These are phyloP conservation scores for Trissolcus basalis DNA, from an alignment of 1,140 invertebrate species.

Conservation along the genomic window DNA sequence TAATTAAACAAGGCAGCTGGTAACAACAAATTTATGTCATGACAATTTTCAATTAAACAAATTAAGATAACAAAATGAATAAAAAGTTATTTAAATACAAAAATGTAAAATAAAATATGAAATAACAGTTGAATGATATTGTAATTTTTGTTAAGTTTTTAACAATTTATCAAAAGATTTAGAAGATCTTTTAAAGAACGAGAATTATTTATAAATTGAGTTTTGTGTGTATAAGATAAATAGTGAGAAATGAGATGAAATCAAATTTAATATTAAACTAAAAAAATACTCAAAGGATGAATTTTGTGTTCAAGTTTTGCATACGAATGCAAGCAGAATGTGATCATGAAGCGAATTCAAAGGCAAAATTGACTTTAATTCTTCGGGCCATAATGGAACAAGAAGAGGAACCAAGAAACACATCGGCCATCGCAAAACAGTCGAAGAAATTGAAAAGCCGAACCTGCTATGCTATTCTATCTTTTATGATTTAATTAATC, in stretches of 20 bases:
- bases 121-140: no score
- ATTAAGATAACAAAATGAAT: no score
- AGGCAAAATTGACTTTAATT: constrained; percentile 46
- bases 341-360: constrained; percentile 12
- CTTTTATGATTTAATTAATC: constrained; percentile 51
- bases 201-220: no score
- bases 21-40: background rate
- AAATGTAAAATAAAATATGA: no score
- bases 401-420: constrained; percentile 27
- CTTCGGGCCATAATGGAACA: constrained; percentile 26
- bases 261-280: background rate
- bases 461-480: constrained; percentile 45
- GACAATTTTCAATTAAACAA: no score
- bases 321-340: constrained; percentile 27
- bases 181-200: no score
- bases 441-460: constrained; percentile 25
- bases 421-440: constrained; percentile 2
- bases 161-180: no score
- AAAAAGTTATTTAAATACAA: no score
- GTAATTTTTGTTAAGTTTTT: no score
- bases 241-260: no score
- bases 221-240: no score
- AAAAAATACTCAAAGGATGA: background rate
- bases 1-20: constrained; percentile 29
- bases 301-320: constrained; percentile 3